phyloP scores from a whole-genome alignment of 2,113 vertebrate species.

The Ceyx cyanopectus region DNA sequence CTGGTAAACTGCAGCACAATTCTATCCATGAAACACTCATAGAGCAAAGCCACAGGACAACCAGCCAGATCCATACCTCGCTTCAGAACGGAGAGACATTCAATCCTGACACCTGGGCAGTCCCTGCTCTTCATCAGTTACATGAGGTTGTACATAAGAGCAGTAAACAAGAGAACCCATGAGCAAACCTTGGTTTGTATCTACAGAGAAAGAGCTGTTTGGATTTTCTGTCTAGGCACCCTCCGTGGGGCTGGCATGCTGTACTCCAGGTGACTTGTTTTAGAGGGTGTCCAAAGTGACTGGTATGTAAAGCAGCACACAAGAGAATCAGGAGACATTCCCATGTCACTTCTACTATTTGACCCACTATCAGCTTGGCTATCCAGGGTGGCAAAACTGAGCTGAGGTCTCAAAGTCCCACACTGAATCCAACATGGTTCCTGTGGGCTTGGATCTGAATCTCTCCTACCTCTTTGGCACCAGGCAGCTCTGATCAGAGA shows the following conservation, averaged over 20 bases:
- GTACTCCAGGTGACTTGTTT: neutral
- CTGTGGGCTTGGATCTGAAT: neutral
- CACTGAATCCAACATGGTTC: rapidly evolving
- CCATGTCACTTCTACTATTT: neutral
- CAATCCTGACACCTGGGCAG: neutral
- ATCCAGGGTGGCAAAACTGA: neutral
- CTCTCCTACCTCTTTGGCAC: neutral
- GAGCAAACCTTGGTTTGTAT: neutral
- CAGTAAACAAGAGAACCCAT: neutral
- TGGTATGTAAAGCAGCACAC: rapidly evolving
- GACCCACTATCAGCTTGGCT: neutral
- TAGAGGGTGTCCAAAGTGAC: neutral
- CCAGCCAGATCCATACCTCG: neutral
- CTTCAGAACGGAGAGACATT: neutral
- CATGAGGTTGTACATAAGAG: neutral
- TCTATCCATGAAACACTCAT: neutral
- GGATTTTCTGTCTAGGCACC: neutral
- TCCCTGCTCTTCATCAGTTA: neutral
- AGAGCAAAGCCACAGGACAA: neutral
- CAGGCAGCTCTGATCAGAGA: neutral
- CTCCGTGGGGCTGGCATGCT: rapidly evolving
- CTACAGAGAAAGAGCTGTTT: neutral
- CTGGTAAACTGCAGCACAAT: neutral
- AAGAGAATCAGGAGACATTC: neutral
- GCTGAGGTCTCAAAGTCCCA: neutral